Evolutionary conservation across 2,888 invertebrate species (phyloP).

Genomic region (Lucinisca nassula): DNA sequence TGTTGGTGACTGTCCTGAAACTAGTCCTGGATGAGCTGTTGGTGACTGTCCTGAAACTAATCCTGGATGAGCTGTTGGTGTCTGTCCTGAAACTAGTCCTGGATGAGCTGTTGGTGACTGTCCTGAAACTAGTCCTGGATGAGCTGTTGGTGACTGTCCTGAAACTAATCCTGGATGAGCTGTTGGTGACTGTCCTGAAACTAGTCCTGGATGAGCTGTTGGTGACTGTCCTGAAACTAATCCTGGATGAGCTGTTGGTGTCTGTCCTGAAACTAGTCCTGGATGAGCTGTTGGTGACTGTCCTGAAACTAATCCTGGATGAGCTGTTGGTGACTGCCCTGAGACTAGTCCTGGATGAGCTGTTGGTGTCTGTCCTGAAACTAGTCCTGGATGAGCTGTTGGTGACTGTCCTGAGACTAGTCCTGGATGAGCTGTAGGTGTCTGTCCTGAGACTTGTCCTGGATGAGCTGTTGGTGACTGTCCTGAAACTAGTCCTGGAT

Average conservation of each 20-base stretch:
- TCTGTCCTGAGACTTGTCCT: conserved; percentile 56
- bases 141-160: no score
- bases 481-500: background rate
- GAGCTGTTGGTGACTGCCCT: conserved; percentile 53
- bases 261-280: conserved; percentile 33
- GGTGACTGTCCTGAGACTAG: conserved; percentile 24
- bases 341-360: conserved; percentile 44
- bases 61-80: no score
- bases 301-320: conserved; percentile 53
- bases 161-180: no score
- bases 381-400: conserved; percentile 44
- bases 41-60: no score
- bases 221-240: conserved; percentile 15
- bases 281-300: conserved; percentile 58
- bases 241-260: conserved; percentile 23
- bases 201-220: conserved; percentile 9
- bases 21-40: no score
- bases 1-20: no score
- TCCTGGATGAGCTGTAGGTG: conserved; percentile 44
- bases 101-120: no score
- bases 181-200: no score
- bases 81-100: no score
- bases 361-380: conserved; percentile 48
- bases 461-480: conserved; percentile 50
- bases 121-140: no score